Evolutionary conservation across 2,113 vertebrate species (phyloP), one percentile per base, ranked within the genome.

Genomic region (Nesoenas mayeri): DNA sequence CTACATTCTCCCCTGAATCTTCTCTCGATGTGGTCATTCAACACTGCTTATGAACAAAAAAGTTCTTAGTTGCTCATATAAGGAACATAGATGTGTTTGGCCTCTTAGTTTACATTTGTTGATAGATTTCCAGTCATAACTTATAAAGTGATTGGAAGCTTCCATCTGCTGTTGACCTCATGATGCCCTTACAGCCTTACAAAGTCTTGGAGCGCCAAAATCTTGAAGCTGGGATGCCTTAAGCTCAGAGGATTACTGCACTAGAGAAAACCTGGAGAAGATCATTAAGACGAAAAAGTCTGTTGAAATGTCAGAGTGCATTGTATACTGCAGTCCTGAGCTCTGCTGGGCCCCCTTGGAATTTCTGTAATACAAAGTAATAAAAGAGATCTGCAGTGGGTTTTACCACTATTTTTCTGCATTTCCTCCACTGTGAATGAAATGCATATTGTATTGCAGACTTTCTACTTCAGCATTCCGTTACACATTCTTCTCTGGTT

Each of bases 251-350:
- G 72, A 93, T 81, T 88, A 62, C 34, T 92, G 12, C 34, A 42
- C 64, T 80, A 72, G 57, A 61, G 85, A 82, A 86, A 94, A 84
- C 25, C 6, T 67, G 71, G 77, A 81, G 74, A 72, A 67, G 56
- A 90, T 92, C 60, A 53, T 80, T 88, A 79, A 50, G 66, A 91
- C 58, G 82, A 79, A 47, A 90, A 94, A 88, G 34, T 88, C 88
- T 91, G 69, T 90, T 94, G 67, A 91, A 95, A 78, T 94, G 69
- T 84, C 65, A 80, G 75, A 90, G 65, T 90, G 44, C 61, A 40
- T 42, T 89, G 83, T 78, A 51, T 83, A 61, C 77, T 91, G 79
- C 92, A 89, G 82, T 56, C 72, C 36, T 92, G 48, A 91, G 61
- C 24, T 88, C 83, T 95, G 57, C 80, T 81, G 91, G 36, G 70